These are phyloP conservation scores for Noctilio leporinus DNA, from an alignment of 2,113 vertebrate genomes.

Conservation along the genomic window DNA sequence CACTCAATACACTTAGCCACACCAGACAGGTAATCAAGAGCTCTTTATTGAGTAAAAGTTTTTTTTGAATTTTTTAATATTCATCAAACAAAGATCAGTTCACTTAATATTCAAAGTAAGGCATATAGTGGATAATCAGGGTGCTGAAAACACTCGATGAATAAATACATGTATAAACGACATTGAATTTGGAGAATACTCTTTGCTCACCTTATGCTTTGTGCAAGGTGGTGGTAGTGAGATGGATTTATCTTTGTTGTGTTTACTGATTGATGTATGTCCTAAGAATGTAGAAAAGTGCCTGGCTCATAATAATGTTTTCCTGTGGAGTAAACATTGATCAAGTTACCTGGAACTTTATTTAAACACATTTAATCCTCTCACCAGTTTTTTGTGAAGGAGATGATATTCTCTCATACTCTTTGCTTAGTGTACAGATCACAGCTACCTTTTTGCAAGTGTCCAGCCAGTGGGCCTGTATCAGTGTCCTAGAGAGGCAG, in stretches of 20 bases:
- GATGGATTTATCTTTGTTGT: not conserved
- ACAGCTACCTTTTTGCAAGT: not conserved
- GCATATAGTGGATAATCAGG: not conserved
- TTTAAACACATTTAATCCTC: not conserved
- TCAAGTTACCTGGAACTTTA: not conserved
- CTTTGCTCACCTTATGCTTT: not conserved
- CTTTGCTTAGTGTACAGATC: not conserved
- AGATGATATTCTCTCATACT: not conserved
- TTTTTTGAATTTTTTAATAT: not conserved
- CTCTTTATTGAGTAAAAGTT: not conserved
- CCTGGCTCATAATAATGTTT: not conserved
- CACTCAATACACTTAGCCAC: no score
- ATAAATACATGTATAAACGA: not conserved
- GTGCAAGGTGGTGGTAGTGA: not conserved
- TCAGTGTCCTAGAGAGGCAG: not conserved
- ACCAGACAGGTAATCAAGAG: no score
- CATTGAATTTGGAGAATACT: not conserved
- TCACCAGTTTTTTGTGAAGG: not conserved
- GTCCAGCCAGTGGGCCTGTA: no score
- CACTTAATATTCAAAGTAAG: not conserved
- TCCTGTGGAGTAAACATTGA: not conserved
- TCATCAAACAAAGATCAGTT: not conserved
- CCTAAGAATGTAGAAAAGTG: not conserved
- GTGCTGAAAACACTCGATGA: not conserved
- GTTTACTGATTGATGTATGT: not conserved